Percentiles rank a stretch among this genome's conserved stretches.
phyloP scores from a whole-genome alignment of 1,140 invertebrate genomes.

The Drepana arcuata region DNA sequence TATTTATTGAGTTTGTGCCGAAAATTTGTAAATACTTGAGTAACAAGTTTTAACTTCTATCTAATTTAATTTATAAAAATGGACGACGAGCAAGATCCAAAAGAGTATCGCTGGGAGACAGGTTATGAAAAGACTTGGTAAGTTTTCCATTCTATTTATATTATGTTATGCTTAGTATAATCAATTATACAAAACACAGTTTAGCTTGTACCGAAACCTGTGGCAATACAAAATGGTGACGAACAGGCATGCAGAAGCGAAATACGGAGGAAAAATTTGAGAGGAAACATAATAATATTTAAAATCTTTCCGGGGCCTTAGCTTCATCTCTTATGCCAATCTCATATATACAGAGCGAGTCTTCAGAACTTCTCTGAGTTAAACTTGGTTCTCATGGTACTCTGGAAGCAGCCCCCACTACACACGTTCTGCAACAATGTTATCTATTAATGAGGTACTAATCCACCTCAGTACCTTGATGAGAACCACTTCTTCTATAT shows the following conservation, averaged over 20 bases:
- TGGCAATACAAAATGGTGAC: too few species aligned
- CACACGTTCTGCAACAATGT: too few species aligned
- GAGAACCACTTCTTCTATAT: too few species aligned
- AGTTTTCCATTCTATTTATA: conserved; percentile 21
- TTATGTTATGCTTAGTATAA: conserved; percentile 1
- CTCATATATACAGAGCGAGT: too few species aligned
- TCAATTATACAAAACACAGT: not conserved
- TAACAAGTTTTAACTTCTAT: too few species aligned
- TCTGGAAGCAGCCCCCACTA: too few species aligned
- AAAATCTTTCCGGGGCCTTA: not conserved
- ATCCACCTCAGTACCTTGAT: not conserved
- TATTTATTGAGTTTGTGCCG: too few species aligned
- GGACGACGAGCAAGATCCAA: conserved; percentile 89
- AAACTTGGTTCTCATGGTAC: too few species aligned
- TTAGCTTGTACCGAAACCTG: too few species aligned
- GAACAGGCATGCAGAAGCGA: not conserved
- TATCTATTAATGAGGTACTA: too few species aligned
- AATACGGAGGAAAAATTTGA: not conserved
- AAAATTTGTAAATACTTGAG: too few species aligned
- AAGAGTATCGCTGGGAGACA: conserved; percentile 97
- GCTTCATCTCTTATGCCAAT: not conserved
- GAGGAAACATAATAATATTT: conserved; percentile 1
- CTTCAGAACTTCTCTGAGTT: too few species aligned
- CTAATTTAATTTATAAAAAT: conserved; percentile 74
- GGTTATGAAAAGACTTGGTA: conserved; percentile 98